A percentile compares a stretch with the other conserved stretches of the same genome.
phyloP scores from a whole-genome alignment of 2,888 invertebrate genomes.

The Cancer borealis region DNA sequence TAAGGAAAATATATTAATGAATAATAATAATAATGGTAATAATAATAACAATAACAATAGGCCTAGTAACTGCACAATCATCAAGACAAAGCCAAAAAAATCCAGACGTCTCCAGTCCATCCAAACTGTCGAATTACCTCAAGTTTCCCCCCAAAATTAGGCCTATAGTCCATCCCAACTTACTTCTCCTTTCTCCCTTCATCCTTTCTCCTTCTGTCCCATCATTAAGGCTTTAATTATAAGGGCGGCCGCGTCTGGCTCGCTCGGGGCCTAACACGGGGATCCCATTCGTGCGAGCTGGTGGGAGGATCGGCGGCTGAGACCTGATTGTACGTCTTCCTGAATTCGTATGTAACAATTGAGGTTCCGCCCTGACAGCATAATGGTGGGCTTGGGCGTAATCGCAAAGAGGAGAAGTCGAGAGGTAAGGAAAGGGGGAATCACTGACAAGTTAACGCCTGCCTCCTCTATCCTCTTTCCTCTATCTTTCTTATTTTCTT shows the following conservation, averaged over 20 bases:
- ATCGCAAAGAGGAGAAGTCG: slow-evolving; percentile 46
- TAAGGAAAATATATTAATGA: neutral
- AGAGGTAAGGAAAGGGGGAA: neutral
- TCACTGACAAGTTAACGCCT: slow-evolving; percentile 2
- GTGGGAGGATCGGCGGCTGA: slow-evolving; percentile 23
- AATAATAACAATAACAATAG: neutral
- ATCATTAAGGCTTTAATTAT: slow-evolving; percentile 37
- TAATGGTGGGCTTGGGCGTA: slow-evolving; percentile 37
- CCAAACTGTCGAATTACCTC: slow-evolving; percentile 2
- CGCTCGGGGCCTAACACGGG: neutral
- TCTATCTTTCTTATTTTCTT: neutral
- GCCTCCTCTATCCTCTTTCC: neutral
- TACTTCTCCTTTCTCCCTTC: slow-evolving; percentile 31
- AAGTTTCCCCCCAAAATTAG: slow-evolving; percentile 5
- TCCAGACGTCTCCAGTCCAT: neutral
- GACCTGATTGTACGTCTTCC: slow-evolving; percentile 38
- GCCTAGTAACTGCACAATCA: neutral
- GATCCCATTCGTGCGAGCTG: neutral
- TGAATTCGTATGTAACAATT: slow-evolving; percentile 54
- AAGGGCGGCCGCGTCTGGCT: neutral
- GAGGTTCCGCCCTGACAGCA: slow-evolving; percentile 46
- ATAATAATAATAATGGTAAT: slow-evolving; percentile 44
- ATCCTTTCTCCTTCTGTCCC: slow-evolving; percentile 39
- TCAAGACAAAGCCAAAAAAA: neutral
- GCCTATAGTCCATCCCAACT: neutral